phyloP scores from a whole-genome alignment of 2,113 vertebrate genomes.

The Eira barbara region DNA sequence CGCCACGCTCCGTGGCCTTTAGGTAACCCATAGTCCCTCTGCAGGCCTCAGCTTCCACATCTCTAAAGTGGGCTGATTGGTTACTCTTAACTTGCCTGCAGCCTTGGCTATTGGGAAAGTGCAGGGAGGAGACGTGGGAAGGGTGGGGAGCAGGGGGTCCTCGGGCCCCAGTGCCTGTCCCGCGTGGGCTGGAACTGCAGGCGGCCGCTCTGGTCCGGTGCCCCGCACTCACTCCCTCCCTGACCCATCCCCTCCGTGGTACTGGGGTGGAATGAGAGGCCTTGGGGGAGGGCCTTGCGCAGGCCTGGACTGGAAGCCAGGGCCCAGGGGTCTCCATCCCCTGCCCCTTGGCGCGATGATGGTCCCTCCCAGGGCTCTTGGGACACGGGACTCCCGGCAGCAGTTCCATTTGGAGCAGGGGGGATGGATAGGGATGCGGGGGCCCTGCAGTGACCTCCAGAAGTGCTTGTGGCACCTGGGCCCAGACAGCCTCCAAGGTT shows the following conservation, averaged over 20 bases:
- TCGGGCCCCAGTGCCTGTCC: background rate
- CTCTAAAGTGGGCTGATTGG: background rate
- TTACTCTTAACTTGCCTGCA: background rate
- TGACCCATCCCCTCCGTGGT: fast-evolving
- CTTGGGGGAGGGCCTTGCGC: too few relatives aligned
- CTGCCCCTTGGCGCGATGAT: fast-evolving
- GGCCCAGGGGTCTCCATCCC: background rate
- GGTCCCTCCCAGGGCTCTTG: background rate
- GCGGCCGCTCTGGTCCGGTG: background rate
- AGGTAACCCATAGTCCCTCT: fast-evolving
- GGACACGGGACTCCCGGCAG: background rate
- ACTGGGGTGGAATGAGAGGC: background rate
- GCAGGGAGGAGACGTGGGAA: background rate
- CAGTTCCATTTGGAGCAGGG: fast-evolving
- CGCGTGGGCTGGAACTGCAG: background rate
- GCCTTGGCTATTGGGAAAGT: background rate
- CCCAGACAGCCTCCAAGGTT: background rate
- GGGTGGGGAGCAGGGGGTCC: background rate
- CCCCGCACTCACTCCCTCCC: background rate
- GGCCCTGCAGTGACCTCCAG: fast-evolving
- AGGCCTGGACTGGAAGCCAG: background rate
- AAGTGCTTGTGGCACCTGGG: fast-evolving
- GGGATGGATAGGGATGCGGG: background rate
- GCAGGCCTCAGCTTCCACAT: background rate
- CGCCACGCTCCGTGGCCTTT: fast-evolving